Evolutionary conservation across 2,888 invertebrate species (phyloP).

Genomic region (Gasteruption jaculator): DNA sequence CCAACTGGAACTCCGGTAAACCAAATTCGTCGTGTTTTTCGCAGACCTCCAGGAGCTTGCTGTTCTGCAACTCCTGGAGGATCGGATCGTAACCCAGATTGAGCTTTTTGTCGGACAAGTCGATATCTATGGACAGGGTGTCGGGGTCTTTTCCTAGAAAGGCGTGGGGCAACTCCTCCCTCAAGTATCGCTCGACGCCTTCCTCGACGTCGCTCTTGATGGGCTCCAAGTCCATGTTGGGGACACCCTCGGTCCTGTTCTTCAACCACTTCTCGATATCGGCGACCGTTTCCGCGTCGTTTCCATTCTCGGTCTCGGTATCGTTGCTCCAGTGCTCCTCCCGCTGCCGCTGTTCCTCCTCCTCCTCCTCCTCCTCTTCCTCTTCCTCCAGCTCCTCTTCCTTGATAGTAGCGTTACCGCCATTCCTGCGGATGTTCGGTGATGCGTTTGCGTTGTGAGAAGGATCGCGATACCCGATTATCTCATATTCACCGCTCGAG

Average conservation of each 20-base stretch:
- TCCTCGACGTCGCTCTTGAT: slow-evolving; percentile 34
- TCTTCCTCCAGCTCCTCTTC: too few relatives aligned
- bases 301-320: slow-evolving; percentile 13
- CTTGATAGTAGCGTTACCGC: too few relatives aligned
- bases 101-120: slow-evolving; percentile 37
- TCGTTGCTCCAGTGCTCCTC: too few relatives aligned
- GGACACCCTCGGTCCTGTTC: slow-evolving; percentile 37
- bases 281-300: slow-evolving; percentile 32
- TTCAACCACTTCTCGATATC: slow-evolving; percentile 48
- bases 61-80: slow-evolving; percentile 37
- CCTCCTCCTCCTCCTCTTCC: too few relatives aligned
- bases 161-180: slow-evolving; percentile 35
- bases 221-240: slow-evolving; percentile 40
- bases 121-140: slow-evolving; percentile 35
- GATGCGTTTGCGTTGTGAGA: too few relatives aligned
- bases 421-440: too few relatives aligned
- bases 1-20: slow-evolving; percentile 41
- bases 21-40: slow-evolving; percentile 40
- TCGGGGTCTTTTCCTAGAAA: slow-evolving; percentile 40
- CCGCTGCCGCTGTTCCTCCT: too few relatives aligned
- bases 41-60: slow-evolving; percentile 37
- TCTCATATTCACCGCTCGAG: slow-evolving; percentile 8
- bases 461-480: too few relatives aligned
- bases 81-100: slow-evolving; percentile 39
- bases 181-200: slow-evolving; percentile 38